phyloP scores from a whole-genome alignment of 2,888 invertebrate species.

The Conus canariensis region DNA sequence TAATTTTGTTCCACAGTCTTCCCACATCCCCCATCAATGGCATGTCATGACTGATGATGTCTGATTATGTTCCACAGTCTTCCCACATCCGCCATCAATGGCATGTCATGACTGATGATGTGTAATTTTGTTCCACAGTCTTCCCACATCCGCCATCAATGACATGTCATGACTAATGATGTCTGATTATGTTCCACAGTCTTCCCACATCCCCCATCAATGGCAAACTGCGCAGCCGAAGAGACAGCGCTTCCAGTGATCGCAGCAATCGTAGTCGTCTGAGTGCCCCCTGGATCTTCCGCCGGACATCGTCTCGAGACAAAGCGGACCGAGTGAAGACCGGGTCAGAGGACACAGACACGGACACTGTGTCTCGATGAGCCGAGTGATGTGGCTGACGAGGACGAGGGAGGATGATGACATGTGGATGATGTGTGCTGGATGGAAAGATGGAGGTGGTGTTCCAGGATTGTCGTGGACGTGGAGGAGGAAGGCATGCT shows the following conservation, averaged over 20 bases:
- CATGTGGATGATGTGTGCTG: not conserved
- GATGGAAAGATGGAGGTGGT: no score
- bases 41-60: not conserved
- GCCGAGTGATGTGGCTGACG: not conserved
- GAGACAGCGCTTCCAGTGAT: conserved; percentile 56
- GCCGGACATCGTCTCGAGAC: conserved; percentile 67
- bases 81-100: no score
- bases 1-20: no score
- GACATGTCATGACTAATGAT: not conserved
- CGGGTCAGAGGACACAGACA: conserved; percentile 49
- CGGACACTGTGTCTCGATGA: conserved; percentile 51
- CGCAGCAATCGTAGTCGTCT: conserved; percentile 61
- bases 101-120: no score
- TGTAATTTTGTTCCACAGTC: conserved; percentile 42
- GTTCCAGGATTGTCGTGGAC: no score
- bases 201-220: conserved; percentile 60
- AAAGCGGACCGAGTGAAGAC: conserved; percentile 51
- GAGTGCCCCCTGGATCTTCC: conserved; percentile 74
- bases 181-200: conserved; percentile 8
- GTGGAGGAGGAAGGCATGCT: no score
- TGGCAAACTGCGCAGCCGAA: conserved; percentile 39
- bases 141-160: conserved; percentile 59
- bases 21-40: conserved; percentile 52
- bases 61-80: no score
- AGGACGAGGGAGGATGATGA: not conserved